Evolutionary conservation across 2,888 invertebrate genomes (phyloP), one percentile per base, ranked within the genome.

Genomic region (Cenopis cana): DNA sequence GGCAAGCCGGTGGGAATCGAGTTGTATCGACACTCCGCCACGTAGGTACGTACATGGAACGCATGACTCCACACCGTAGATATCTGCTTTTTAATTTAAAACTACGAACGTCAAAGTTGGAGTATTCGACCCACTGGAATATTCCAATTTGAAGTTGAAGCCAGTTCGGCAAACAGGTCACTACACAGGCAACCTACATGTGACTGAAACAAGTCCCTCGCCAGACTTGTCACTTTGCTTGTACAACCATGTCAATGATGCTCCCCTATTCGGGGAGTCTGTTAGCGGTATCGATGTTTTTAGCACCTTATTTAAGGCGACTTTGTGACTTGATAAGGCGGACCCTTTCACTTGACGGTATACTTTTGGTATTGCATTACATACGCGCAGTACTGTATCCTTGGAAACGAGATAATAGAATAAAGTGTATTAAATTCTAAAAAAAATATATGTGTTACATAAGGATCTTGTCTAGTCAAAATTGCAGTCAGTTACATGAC

Each of bases 81-180:
- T 52, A 62, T 62, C 36, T 62, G 36, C 60, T 54, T 33, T 14
- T 41, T 20, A 41, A 66, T 46, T 46, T 59, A 57, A 57, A 64
- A 59, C 70, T 66, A 33, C 46, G 54, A 24, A 49, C 70, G 65
- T 41, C 20, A 20, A 60, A 70, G 70, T 66, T 66, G 65, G 52
- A 65, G 57, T 70, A 70, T 70, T 70, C 66, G 70, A 70, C 65
- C 65, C 59, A 70, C 59, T 60, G 46, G 59, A 59, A 46, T 70
- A 70, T 70, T 70, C 59, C 70, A 70, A 70, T 66, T 70, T 59
- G 54, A 54, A 70, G 70, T 70, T 70, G 54, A 9, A 52, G 57
- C 61, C 56, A n/a, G 50, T 46, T 20, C 57, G 18, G 57, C 14
- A 17, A 50, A 50, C 38, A 54, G 50, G 57, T 57, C 69, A 36